Base-by-base conservation (phyloP, 1,140 invertebrate genomes). In the Drosophila sp. region DNA sequence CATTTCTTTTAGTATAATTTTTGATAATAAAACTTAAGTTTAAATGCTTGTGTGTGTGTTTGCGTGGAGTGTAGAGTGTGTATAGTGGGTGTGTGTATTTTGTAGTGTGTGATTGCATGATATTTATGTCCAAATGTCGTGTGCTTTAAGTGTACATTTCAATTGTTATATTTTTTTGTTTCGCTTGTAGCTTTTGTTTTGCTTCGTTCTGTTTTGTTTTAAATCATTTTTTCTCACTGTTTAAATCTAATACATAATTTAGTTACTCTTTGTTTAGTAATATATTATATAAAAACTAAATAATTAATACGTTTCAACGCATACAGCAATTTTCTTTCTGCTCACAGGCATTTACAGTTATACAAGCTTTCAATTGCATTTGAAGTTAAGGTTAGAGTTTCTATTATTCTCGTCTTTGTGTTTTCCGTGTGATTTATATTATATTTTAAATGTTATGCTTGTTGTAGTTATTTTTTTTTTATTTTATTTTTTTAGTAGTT, bases 201-300 rank as follows among this genome's bases (percentile, higher is more conserved):
- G 46, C 56, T 57, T 46, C 59, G 36, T 29, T 56, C 67, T 34
- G 34, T 36, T 36, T 36, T 3, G 34, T 36, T 36, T 36, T 11
- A 36, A 36, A 36, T 36, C 34, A 36, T n/a, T 27, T 53, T 76
- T 78, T 87, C 66, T 72, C 81, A 78, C 71, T 73, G 56, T 75
- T 87, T 86, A 76, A 76, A 54, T 61, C 82, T 86, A 86, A 69
- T 84, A 89, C 78, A 86, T 86, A 87, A 86, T 86, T 86, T 86
- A 86, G 82, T 86, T 84, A 48, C 48, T 63, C 72, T 69, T 75
- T 75, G 57, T 75, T 81, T 86, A 80, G 76, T 84, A 69, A 74
- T 86, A 87, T 86, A 72, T 87, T 59, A 76, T 86, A 86, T 86
- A 86, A 86, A 87, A 87, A 86, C 82, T 86, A 86, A 86, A 86